Evolutionary conservation across 1,140 invertebrate genomes (phyloP), one percentile per base, ranked within the genome.

Genomic region (Trachymyrmex septentrionalis): DNA sequence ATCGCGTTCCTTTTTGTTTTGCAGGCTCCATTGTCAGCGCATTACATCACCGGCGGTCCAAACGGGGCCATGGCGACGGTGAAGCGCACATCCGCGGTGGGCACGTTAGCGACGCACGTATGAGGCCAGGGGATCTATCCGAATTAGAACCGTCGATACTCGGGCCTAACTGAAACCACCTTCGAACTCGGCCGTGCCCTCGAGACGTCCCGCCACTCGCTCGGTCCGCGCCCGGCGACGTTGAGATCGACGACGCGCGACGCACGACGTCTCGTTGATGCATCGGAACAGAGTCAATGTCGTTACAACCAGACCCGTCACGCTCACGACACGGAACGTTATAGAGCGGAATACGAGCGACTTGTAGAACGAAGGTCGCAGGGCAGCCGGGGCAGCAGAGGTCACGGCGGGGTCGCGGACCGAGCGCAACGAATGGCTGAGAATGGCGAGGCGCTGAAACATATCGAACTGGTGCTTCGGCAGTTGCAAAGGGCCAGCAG

Each of bases 81-180:
- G 6, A 95, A 95, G 71, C 94, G 95, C 75, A 95, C 95, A 9
- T 94, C 94, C 66, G 95, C 94, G 27, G 93, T 94, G 53, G 96
- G 96, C 63, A 96, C 96, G 38, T 92, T 96, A 86, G 96, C 96
- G 76, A 96, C 96, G 91, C 96, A 96, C 87, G 96, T 96, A 95
- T 96, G 96, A 95, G 95, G 94, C 92, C 92, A 93, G 94, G 93
- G 87, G 90, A 91, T 93, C 80, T 90, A 92, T 89, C 93, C 91
- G 88, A 94, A 95, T 92, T 95, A 95, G 94, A 95, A 93, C 92
- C 90, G 48, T 91, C 90, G 90, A 91, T 82, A 84, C 82, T 90
- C 89, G 90, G 90, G 73, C 87, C 85, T 90, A 88, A 88, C 86
- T 87, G 77, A 72, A 75, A 91, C 75, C 72, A 77, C 80, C 75